These are phyloP conservation scores for Hyaena hyaena DNA, from an alignment of 2,113 vertebrate genomes.

Conservation along the genomic window DNA sequence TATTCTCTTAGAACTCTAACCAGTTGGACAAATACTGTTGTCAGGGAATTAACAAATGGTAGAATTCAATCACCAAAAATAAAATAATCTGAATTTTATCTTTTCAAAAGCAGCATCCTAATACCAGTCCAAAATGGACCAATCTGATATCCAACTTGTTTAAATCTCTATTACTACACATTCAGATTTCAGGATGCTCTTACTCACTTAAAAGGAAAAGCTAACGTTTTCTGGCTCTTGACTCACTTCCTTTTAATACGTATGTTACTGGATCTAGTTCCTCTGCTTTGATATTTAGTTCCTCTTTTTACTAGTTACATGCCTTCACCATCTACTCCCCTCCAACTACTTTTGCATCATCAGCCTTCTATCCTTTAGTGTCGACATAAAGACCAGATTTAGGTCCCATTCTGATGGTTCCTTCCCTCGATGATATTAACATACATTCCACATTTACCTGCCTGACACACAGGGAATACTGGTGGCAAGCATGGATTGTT, in stretches of 20 bases:
- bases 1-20: not conserved
- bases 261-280: not conserved
- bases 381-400: not conserved
- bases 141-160: not conserved
- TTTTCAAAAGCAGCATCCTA: not conserved
- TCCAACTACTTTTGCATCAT: not conserved
- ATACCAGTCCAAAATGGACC: not conserved
- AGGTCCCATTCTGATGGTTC: not conserved
- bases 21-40: not conserved
- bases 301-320: not conserved
- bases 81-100: not conserved
- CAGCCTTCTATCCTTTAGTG: not conserved
- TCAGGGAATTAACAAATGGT: not conserved
- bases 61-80: not conserved
- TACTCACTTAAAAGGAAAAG: not conserved
- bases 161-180: not conserved
- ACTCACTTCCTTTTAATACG: not conserved
- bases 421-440: not conserved
- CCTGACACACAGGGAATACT: not conserved
- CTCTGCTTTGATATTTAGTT: not conserved
- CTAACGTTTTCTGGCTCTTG: not conserved
- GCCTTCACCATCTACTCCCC: not conserved
- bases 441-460: not conserved
- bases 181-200: not conserved
- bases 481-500: not conserved